Base-by-base conservation (phyloP, 2,113 vertebrate species). In the Aepyceros melampus region DNA sequence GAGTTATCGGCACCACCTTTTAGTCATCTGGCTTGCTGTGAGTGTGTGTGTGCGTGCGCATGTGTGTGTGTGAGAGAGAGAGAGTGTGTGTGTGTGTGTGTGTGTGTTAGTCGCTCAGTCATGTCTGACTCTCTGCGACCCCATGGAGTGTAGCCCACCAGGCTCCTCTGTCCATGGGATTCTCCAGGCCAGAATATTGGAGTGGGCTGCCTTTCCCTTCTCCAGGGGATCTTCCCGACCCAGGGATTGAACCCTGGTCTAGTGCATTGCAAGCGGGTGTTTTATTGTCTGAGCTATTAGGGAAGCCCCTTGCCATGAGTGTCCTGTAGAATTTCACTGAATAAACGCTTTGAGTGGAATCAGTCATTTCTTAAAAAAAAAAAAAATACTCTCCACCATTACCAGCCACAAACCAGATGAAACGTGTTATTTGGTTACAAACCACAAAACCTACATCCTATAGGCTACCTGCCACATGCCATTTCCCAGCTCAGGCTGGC, bases 201-300 rank as follows among this genome's bases (percentile, higher is more conserved):
- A 71, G 64, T 36, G 64, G n/a, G n/a, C 12, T 2, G 17, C 64
- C 64, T 11, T 71, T 21, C 64, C n/a, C n/a, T 71, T 5, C n/a
- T 2, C 2, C 1, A 12, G n/a, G 4, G 19, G 5, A 71, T 36
- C 64, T 71, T 36, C n/a, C 19, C 17, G 0, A 71, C n/a, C n/a
- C n/a, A 23, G 17, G 0, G 9, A 23, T 12, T 0, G 1, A 36
- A 71, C 4, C 9, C 9, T 0, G 0, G 19, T 36, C 64, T 36
- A 2, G n/a, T 36, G 8, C 19, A 21, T 23, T 21, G 9, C n/a
- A 23, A 19, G n/a, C 0, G 2, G n/a, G 36, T 1, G 17, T 23
- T 23, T 36, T 36, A 36, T 71, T 0, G 0, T 36, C 5, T 36
- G n/a, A 11, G n/a, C 10, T 36, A 71, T n/a, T 23, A 71, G 64